A percentile compares a stretch with the other conserved stretches of the same genome.
Conservation (phyloP, 2,797 vertebrate genomes). For the Diglossa cyanea region DNA sequence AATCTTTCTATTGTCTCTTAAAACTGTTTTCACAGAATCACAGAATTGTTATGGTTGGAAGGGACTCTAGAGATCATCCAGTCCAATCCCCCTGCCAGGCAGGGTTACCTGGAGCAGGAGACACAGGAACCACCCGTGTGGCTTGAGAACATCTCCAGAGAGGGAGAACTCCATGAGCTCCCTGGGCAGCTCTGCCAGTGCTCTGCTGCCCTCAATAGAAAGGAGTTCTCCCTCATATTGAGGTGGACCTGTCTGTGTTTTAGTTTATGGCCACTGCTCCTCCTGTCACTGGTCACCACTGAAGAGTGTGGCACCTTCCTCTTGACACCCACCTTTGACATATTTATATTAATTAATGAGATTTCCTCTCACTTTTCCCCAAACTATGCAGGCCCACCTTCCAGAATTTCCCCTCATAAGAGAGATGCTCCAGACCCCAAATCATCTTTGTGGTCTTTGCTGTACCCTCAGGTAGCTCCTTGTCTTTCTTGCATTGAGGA, state of each 20-base stretch:
- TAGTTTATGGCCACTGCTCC: not conserved
- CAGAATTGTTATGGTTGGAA: not conserved
- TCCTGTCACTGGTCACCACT: not conserved
- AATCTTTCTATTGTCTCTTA: not conserved
- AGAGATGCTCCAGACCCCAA: not conserved
- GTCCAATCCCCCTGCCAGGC: not conserved
- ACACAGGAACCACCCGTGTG: not conserved
- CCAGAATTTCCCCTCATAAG: not conserved
- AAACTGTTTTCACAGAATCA: not conserved
- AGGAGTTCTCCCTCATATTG: not conserved
- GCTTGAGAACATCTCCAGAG: not conserved
- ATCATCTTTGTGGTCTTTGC: not conserved
- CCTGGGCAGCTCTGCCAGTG: not conserved
- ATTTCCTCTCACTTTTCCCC: not conserved
- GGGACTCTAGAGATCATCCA: not conserved
- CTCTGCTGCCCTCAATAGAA: not conserved
- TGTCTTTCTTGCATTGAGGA: not conserved
- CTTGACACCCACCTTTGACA: not conserved
- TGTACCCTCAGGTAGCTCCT: not conserved
- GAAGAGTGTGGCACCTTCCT: not conserved
- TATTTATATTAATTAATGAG: not conserved
- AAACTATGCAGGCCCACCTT: not conserved
- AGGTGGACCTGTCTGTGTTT: not conserved
- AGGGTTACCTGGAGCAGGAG: not conserved
- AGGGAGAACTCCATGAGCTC: not conserved